Evolutionary conservation across 2,888 invertebrate species (phyloP).

Genomic region (Trisateles emortualis): DNA sequence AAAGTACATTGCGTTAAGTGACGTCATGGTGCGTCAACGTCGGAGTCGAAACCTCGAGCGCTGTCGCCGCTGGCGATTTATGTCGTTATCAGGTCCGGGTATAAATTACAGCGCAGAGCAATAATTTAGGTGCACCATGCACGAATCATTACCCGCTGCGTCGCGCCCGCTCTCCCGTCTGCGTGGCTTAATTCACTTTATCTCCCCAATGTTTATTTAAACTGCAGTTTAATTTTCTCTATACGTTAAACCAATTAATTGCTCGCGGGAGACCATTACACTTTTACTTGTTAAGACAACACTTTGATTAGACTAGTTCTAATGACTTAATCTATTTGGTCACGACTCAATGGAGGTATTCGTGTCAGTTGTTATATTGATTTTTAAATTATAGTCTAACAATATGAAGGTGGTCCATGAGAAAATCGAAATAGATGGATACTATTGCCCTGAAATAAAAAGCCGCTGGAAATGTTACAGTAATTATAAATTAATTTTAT

Average conservation of each 20-base stretch:
- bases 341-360: slow-evolving; percentile 11
- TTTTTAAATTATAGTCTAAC: slow-evolving; percentile 4
- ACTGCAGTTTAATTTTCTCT: slow-evolving; percentile 70
- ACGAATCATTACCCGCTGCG: slow-evolving; percentile 86
- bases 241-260: slow-evolving; percentile 52
- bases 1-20: slow-evolving; percentile 66
- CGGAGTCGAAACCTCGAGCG: slow-evolving; percentile 71
- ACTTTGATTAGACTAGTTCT: neutral
- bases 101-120: slow-evolving; percentile 83
- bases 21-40: slow-evolving; percentile 78
- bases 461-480: slow-evolving; percentile 67
- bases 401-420: slow-evolving; percentile 34
- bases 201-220: slow-evolving; percentile 74
- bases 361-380: slow-evolving; percentile 1
- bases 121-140: slow-evolving; percentile 85
- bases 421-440: slow-evolving; percentile 45
- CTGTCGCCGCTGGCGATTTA: slow-evolving; percentile 81
- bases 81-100: slow-evolving; percentile 82
- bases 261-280: slow-evolving; percentile 12
- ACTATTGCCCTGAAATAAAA: slow-evolving; percentile 50
- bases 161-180: slow-evolving; percentile 55
- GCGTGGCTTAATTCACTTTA: slow-evolving; percentile 81
- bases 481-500: slow-evolving; percentile 68
- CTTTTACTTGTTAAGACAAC: slow-evolving; percentile 17
- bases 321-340: slow-evolving; percentile 43